Evolutionary conservation across 2,113 vertebrate genomes (phyloP), one percentile per base, ranked within the genome.

Genomic region (Leuciscus idus): DNA sequence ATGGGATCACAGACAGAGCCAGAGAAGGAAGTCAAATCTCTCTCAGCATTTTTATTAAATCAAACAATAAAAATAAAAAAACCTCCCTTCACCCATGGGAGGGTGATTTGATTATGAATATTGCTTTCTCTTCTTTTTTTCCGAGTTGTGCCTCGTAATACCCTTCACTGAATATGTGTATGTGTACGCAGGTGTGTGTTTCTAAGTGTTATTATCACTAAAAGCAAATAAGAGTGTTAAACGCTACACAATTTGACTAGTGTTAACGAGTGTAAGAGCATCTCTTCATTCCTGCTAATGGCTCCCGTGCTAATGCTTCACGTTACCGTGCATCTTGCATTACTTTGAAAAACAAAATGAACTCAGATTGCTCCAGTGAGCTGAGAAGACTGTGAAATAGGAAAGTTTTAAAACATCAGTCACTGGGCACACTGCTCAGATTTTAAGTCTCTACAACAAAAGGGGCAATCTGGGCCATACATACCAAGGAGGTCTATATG

Each of bases 341-440:
- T 84, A 84, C 82, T 55, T 73, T 57, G 50, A 43, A 33, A 59
- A 84, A 84, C 64, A n/a, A 72, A 84, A 84, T 84, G 82, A 84
- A 57, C 66, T 84, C 28, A 2, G 50, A 84, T 74, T 84, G 82
- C 82, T 84, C 82, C 82, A 84, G 30, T 73, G 68, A 73, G 82
- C 82, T 73, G 82, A 84, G 23, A 73, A 84, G 68, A 28, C 66
- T 39, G 68, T 59, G 66, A 84, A 74, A 84, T 72, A 59, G 82
- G 50, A 84, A 55, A 83, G 28, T 70, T 83, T 70, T 26, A 73
- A 84, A 23, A 21, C 81, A 82, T 82, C 59, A 64, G 59, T 81
- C 59, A 66, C 79, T 48, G 9, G 39, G 79, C 59, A 30, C 39
- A 64, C 39, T 28, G 59, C 23, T 62, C 39, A 0, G 59, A 46